Evolutionary conservation across 2,797 vertebrate species (phyloP).

Genomic region (Spinibarbus caldwelli): DNA sequence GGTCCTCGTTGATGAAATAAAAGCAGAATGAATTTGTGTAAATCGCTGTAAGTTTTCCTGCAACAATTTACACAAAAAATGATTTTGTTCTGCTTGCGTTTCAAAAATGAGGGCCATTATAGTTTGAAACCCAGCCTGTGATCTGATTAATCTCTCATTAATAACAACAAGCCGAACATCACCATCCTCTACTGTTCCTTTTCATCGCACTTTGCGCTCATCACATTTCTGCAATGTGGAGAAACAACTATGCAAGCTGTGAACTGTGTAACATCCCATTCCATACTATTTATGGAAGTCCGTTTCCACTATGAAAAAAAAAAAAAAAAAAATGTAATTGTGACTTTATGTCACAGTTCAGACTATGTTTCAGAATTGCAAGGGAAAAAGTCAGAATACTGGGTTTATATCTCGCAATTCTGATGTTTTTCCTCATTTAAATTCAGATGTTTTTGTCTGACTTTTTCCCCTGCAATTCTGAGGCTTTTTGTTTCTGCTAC

Average conservation of each 20-base stretch:
- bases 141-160: background rate
- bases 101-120: background rate
- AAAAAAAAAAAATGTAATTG: background rate
- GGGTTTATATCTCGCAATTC: too few species aligned
- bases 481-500: background rate
- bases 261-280: background rate
- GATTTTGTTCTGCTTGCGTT: background rate
- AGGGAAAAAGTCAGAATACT: too few species aligned
- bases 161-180: background rate
- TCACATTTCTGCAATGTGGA: background rate
- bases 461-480: background rate
- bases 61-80: background rate
- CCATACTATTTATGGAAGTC: background rate
- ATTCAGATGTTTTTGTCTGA: too few species aligned
- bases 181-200: background rate
- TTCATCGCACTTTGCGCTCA: background rate
- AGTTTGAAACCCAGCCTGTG: conserved; percentile 24
- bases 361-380: background rate
- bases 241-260: background rate
- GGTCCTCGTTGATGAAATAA: conserved; percentile 8
- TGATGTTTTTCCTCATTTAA: too few species aligned
- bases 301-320: background rate
- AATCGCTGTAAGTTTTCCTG: background rate
- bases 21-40: background rate
- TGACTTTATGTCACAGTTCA: background rate